Conservation (phyloP, 2,113 vertebrate genomes). For the Acanthochromis polyacanthus region DNA sequence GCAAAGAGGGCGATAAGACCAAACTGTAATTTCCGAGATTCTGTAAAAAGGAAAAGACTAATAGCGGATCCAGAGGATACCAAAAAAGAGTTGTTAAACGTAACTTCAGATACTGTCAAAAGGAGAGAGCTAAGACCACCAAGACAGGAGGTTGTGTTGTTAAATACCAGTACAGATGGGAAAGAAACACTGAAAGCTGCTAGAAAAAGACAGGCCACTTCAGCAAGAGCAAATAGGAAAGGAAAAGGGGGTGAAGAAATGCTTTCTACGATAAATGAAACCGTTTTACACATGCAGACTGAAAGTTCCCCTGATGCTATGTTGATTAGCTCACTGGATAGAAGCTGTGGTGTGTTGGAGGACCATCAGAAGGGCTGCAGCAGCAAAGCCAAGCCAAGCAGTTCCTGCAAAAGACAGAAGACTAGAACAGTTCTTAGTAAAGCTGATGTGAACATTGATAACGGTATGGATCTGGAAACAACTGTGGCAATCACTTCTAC, state of each 20-base stretch:
- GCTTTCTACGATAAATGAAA: constrained; percentile 4
- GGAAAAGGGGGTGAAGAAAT: constrained; percentile 19
- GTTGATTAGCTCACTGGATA: constrained; percentile 33
- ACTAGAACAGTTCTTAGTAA: neutral
- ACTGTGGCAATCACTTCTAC: constrained; percentile 21
- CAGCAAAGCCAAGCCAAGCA: constrained; percentile 1
- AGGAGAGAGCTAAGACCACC: neutral
- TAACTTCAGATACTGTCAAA: neutral
- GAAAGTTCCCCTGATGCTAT: constrained; percentile 5
- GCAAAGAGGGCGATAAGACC: constrained; percentile 45
- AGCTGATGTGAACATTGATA: constrained; percentile 7
- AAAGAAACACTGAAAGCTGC: constrained; percentile 12
- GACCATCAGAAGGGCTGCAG: neutral
- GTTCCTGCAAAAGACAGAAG: constrained; percentile 29
- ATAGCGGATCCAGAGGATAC: neutral
- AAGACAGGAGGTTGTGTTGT: neutral
- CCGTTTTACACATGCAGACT: neutral
- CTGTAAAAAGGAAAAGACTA: constrained; percentile 55
- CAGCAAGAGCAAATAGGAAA: constrained; percentile 44
- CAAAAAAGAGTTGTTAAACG: neutral
- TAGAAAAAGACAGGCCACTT: constrained; percentile 5
- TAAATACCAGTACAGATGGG: neutral
- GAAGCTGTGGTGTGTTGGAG: neutral
- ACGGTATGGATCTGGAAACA: constrained; percentile 52
- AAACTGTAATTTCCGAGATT: constrained; percentile 8